phyloP scores from a whole-genome alignment of 2,797 vertebrate genomes.

The Cottoperca gobio region DNA sequence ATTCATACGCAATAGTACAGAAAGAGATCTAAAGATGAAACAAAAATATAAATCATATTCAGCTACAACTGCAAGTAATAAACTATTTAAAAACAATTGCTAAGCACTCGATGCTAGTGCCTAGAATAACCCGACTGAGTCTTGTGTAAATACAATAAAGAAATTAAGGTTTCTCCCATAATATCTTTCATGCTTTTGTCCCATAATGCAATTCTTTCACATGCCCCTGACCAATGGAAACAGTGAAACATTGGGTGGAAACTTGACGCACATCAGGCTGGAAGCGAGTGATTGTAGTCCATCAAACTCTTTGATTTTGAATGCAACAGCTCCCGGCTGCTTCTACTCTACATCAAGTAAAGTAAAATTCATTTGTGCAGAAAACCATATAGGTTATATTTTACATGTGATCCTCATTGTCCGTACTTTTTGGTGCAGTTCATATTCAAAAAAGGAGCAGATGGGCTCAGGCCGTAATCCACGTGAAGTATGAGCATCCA shows the following conservation, averaged over 20 bases:
- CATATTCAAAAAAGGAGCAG: slow-evolving; percentile 20
- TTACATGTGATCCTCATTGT: slow-evolving; percentile 34
- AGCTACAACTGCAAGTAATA: slow-evolving; percentile 30
- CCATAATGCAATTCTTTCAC: slow-evolving; percentile 28
- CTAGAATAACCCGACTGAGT: slow-evolving; percentile 6
- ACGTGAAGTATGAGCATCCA: slow-evolving; percentile 10
- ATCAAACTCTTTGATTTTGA: slow-evolving; percentile 26
- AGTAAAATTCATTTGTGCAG: slow-evolving; percentile 13
- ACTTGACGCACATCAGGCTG: slow-evolving; percentile 10
- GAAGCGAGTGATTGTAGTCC: slow-evolving; percentile 30
- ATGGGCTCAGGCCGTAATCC: slow-evolving; percentile 14
- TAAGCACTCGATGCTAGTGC: slow-evolving; percentile 13
- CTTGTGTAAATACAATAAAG: slow-evolving; percentile 26
- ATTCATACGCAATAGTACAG: slow-evolving; percentile 23
- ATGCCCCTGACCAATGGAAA: slow-evolving; percentile 25
- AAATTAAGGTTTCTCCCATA: slow-evolving; percentile 19
- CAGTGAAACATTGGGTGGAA: slow-evolving; percentile 9
- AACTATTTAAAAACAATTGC: slow-evolving; percentile 22
- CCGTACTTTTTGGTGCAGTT: slow-evolving; percentile 35
- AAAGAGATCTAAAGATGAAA: slow-evolving; percentile 15
- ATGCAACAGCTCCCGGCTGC: slow-evolving; percentile 17
- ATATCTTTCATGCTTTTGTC: slow-evolving; percentile 37
- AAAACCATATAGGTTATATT: slow-evolving; percentile 13
- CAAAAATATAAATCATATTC: slow-evolving; percentile 19
- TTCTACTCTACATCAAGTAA: slow-evolving; percentile 29